Conservation (phyloP, 2,113 vertebrate genomes). For the Zapornia atra region DNA sequence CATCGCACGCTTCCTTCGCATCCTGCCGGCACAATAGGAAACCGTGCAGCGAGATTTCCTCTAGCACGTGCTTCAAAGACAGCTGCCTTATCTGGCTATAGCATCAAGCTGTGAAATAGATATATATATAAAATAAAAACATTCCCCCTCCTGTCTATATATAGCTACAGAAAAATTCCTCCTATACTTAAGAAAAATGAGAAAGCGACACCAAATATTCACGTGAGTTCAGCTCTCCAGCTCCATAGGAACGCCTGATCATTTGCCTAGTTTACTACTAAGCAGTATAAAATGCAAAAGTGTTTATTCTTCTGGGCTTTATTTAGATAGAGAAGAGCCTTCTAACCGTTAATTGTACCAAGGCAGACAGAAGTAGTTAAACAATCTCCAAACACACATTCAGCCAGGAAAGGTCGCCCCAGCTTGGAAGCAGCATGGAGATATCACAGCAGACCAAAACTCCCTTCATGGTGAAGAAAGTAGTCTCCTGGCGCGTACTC, state of each 20-base stretch:
- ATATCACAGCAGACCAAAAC: not conserved
- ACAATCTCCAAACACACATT: not conserved
- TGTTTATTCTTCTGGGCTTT: not conserved
- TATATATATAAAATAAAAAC: not conserved
- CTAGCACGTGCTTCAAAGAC: not conserved
- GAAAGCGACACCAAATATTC: not conserved
- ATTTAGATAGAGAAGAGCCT: not conserved
- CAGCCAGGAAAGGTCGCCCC: not conserved
- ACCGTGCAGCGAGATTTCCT: not conserved
- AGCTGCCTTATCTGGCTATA: not conserved
- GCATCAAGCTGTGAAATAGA: conserved; percentile 11
- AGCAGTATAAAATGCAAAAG: not conserved
- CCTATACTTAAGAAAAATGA: not conserved
- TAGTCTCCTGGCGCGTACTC: rapidly evolving
- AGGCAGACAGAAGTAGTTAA: not conserved
- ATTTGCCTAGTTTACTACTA: not conserved
- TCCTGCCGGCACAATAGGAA: conserved; percentile 20
- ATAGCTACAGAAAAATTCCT: not conserved
- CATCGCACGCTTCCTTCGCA: not conserved
- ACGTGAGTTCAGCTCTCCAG: not conserved
- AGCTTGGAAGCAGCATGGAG: not conserved
- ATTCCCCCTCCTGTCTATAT: not conserved
- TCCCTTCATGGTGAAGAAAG: not conserved
- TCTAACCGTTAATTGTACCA: not conserved
- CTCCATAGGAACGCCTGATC: not conserved